Evolutionary conservation across 2,888 invertebrate species (phyloP).

Genomic region (Sisyra terminalis): DNA sequence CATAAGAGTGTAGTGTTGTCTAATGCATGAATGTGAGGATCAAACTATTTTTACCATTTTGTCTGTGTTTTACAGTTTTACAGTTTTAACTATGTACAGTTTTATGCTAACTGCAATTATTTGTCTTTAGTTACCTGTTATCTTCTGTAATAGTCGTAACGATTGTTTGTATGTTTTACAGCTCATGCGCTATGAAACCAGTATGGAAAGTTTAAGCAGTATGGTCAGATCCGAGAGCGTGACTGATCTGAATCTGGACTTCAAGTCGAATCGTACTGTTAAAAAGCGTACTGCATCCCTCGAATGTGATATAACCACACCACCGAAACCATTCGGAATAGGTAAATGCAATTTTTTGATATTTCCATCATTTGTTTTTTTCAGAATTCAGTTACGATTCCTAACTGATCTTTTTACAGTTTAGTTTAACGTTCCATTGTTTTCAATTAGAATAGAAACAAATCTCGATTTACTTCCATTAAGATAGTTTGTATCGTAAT

Average conservation of each 20-base stretch:
- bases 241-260: slow-evolving; percentile 60
- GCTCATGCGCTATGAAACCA: slow-evolving; percentile 69
- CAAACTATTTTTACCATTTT: not conserved
- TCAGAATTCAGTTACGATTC: too few relatives aligned
- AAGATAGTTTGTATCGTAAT: too few relatives aligned
- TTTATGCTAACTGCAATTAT: too few relatives aligned
- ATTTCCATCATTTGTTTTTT: too few relatives aligned
- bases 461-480: too few relatives aligned
- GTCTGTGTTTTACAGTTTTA: not conserved
- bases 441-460: too few relatives aligned
- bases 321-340: slow-evolving; percentile 67
- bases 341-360: slow-evolving; percentile 38
- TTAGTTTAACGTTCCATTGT: too few relatives aligned
- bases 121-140: too few relatives aligned
- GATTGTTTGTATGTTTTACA: slow-evolving; percentile 22
- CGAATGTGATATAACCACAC: slow-evolving; percentile 31
- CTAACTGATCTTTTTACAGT: too few relatives aligned
- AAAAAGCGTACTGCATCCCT: slow-evolving; percentile 19
- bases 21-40: too few relatives aligned
- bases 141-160: too few relatives aligned
- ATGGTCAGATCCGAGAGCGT: slow-evolving; percentile 72
- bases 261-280: slow-evolving; percentile 19
- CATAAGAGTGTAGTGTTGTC: not conserved
- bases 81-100: too few relatives aligned
- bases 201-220: slow-evolving; percentile 57